These are phyloP conservation scores for Melanostoma mellinum DNA, from an alignment of 2,888 invertebrate genomes.

Conservation along the genomic window DNA sequence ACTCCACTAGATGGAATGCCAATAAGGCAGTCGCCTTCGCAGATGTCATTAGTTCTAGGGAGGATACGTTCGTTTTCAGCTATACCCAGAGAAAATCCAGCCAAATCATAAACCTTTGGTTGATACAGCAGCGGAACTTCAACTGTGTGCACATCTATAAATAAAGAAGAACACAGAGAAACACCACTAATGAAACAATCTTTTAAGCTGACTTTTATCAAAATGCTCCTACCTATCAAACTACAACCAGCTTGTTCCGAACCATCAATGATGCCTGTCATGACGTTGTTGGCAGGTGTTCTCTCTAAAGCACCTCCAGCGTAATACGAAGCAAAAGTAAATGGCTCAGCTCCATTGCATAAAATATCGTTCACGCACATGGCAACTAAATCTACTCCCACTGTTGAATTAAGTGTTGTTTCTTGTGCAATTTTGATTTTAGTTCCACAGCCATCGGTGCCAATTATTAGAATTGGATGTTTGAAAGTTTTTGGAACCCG, in stretches of 20 bases:
- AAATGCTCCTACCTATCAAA: constrained; percentile 87
- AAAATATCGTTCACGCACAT: constrained; percentile 99
- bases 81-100: constrained; percentile 97
- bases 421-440: constrained; percentile 96
- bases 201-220: background rate
- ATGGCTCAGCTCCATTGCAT: constrained; percentile 96
- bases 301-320: constrained; percentile 93
- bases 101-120: constrained; percentile 94
- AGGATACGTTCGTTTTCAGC: constrained; percentile 90
- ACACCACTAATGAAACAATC: background rate
- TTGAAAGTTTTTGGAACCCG: constrained; percentile 81
- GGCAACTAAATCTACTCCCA: constrained; percentile 97
- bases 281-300: constrained; percentile 84
- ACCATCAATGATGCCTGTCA: constrained; percentile 89
- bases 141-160: constrained; percentile 93
- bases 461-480: constrained; percentile 95
- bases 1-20: constrained; percentile 95
- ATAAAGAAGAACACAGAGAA: background rate
- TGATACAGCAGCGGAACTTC: constrained; percentile 97
- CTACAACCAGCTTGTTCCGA: constrained; percentile 92
- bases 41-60: constrained; percentile 88
- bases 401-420: constrained; percentile 88
- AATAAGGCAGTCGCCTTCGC: constrained; percentile 91
- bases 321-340: constrained; percentile 97
- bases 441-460: constrained; percentile 99